Conservation (phyloP, 2,888 invertebrate species). For the Boloria selene region DNA sequence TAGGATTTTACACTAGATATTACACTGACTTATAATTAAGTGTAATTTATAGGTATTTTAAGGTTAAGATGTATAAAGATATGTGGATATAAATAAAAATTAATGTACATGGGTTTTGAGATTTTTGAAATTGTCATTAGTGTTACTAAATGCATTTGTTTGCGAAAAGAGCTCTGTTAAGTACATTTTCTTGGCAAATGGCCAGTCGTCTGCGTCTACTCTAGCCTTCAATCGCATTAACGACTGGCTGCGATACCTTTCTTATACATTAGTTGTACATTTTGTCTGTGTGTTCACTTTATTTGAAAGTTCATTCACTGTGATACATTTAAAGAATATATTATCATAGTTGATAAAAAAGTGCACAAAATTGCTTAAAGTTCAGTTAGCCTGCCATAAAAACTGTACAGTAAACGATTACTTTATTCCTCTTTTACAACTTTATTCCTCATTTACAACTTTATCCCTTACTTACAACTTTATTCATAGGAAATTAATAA, state of each 20-base stretch:
- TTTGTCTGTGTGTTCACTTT: conserved; percentile 6
- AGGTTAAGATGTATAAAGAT: background rate
- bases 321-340: background rate
- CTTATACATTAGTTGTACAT: conserved; percentile 11
- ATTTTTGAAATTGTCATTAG: conserved; percentile 45
- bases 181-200: conserved; percentile 56
- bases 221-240: conserved; percentile 32
- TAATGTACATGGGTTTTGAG: conserved; percentile 15
- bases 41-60: no score
- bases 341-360: no score
- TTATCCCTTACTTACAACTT: no score
- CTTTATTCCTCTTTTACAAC: no score
- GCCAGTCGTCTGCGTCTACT: conserved; percentile 48
- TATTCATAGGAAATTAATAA: no score
- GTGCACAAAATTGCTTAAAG: no score
- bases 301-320: conserved; percentile 15
- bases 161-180: conserved; percentile 63
- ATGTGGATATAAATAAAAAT: conserved; percentile 19
- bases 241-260: conserved; percentile 14
- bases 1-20: no score
- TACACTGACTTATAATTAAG: no score
- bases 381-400: no score
- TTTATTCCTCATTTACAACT: no score
- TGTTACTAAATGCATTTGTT: conserved; percentile 45
- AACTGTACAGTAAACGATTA: no score